phyloP scores from a whole-genome alignment of 2,888 invertebrate genomes.

The Drosophila quinaria region DNA sequence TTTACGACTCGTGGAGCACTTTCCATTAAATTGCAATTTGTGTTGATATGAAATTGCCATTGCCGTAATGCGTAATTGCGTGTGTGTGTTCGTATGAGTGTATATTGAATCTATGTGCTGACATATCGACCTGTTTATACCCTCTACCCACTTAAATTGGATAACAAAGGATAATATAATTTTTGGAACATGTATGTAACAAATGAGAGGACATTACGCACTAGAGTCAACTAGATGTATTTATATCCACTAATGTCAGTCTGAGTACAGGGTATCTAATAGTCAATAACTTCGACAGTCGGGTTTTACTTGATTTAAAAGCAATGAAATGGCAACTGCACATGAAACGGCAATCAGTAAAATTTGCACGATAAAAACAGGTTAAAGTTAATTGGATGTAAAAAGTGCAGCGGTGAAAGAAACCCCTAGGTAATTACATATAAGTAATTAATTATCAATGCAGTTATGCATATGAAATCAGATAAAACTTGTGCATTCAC shows the following conservation, averaged over 20 bases:
- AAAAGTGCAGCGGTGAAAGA: slow-evolving; percentile 39
- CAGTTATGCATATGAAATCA: slow-evolving; percentile 12
- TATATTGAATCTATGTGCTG: slow-evolving; percentile 23
- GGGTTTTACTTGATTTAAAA: slow-evolving; percentile 19
- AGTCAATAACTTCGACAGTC: no score
- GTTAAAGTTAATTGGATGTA: slow-evolving; percentile 69
- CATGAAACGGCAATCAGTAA: slow-evolving; percentile 61
- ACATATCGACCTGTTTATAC: slow-evolving; percentile 16
- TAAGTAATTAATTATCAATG: slow-evolving; percentile 10
- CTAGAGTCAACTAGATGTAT: neutral
- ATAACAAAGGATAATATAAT: neutral
- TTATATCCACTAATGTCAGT: neutral
- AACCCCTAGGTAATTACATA: slow-evolving; percentile 39
- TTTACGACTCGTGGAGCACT: slow-evolving; percentile 42
- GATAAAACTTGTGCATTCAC: slow-evolving; percentile 6
- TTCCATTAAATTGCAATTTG: slow-evolving; percentile 79
- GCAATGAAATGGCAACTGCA: slow-evolving; percentile 51
- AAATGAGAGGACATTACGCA: neutral
- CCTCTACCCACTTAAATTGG: neutral
- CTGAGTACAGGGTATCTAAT: neutral
- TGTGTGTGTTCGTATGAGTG: slow-evolving; percentile 6
- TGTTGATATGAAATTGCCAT: slow-evolving; percentile 64
- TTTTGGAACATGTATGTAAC: neutral
- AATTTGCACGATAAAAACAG: slow-evolving; percentile 58
- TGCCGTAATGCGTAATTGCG: slow-evolving; percentile 38